These are phyloP conservation scores for Cygnus olor DNA, from an alignment of 2,797 vertebrate species.

Conservation along the genomic window DNA sequence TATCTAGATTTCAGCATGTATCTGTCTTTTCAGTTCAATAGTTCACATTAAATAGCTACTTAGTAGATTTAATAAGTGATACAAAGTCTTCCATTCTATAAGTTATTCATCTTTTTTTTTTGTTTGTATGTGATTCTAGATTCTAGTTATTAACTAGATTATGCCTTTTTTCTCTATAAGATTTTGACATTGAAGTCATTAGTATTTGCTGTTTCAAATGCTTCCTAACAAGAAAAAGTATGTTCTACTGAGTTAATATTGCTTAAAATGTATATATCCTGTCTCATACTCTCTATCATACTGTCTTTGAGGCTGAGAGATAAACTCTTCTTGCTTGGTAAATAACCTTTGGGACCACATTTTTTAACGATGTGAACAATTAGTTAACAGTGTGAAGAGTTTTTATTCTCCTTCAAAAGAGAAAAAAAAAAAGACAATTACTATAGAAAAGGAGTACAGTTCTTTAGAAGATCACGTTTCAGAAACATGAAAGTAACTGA, in stretches of 20 bases:
- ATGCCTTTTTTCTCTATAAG: background rate
- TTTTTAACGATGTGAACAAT: background rate
- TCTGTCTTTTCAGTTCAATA: background rate
- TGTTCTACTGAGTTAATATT: background rate
- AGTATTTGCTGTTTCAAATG: background rate
- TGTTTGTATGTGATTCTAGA: background rate
- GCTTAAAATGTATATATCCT: background rate
- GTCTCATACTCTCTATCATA: too few relatives aligned
- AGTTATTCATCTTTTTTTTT: background rate
- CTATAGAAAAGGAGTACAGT: background rate
- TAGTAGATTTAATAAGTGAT: background rate
- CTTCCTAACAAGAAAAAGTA: background rate
- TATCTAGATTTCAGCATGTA: background rate
- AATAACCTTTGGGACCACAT: background rate
- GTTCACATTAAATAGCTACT: background rate
- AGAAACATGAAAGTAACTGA: background rate
- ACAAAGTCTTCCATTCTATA: background rate
- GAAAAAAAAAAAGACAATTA: background rate
- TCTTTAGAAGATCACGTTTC: background rate
- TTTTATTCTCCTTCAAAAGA: background rate
- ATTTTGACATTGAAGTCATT: background rate
- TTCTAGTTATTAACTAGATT: background rate
- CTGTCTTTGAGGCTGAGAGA: background rate
- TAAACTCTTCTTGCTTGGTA: background rate
- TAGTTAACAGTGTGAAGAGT: background rate